These are phyloP conservation scores for Pseudorectes ferrugineus DNA, from an alignment of 2,113 vertebrate genomes.

Conservation along the genomic window DNA sequence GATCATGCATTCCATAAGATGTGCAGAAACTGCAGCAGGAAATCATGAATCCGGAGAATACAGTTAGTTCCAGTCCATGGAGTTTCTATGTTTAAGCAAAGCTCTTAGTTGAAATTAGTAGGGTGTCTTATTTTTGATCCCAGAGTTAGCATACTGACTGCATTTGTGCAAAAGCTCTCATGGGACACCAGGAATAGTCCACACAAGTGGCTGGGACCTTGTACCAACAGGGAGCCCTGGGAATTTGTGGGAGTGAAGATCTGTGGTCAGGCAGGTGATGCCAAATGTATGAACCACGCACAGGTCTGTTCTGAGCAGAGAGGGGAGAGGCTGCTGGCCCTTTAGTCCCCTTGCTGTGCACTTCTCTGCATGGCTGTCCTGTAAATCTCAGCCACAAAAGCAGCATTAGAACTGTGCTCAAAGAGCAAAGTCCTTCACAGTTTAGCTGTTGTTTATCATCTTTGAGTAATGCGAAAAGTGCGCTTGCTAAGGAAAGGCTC, in stretches of 20 bases:
- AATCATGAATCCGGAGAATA: background rate
- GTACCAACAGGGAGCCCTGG: background rate
- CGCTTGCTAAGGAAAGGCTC: background rate
- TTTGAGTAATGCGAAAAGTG: background rate
- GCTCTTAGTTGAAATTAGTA: background rate
- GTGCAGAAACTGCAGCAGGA: background rate
- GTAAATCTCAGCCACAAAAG: background rate
- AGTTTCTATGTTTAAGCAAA: background rate
- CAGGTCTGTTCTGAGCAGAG: background rate
- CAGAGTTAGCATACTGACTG: background rate
- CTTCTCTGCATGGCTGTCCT: background rate
- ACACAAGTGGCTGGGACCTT: background rate
- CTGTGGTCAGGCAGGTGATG: background rate
- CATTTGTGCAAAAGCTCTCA: background rate
- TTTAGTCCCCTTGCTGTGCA: background rate
- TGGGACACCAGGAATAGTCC: background rate
- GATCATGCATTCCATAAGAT: background rate
- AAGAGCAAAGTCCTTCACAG: background rate
- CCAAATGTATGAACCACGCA: accelerated
- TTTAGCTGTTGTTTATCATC: slow-evolving; percentile 35
- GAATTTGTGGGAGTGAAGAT: background rate
- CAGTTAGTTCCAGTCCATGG: background rate
- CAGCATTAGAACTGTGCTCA: background rate
- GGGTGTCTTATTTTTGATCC: background rate
- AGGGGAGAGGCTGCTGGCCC: background rate